These are phyloP conservation scores for Hestina assimilis DNA, from an alignment of 1,140 invertebrate species.

Conservation along the genomic window DNA sequence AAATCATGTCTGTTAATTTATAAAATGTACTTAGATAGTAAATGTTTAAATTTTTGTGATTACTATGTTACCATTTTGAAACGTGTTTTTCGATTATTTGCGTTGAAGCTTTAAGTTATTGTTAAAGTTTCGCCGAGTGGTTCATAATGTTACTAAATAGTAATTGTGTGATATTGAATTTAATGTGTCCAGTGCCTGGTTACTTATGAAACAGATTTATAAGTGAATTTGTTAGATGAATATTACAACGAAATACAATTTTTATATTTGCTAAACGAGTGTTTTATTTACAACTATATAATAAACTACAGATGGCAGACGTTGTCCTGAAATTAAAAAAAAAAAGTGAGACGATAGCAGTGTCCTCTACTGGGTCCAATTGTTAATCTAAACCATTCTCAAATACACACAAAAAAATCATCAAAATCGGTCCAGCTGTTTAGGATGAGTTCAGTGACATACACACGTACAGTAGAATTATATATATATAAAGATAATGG, in stretches of 20 bases:
- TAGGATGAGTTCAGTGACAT: no score
- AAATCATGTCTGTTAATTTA: conserved; percentile 13
- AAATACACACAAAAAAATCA: no score
- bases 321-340: no score
- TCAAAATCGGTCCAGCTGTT: no score
- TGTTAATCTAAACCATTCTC: no score
- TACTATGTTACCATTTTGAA: conserved; percentile 20
- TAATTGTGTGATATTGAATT: conserved; percentile 45
- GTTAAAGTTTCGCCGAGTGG: conserved; percentile 11
- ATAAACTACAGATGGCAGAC: no score
- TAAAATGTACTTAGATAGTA: conserved; percentile 13
- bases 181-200: conserved; percentile 47
- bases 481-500: no score
- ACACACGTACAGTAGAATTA: no score
- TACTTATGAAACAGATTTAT: conserved; percentile 41
- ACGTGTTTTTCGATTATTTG: conserved; percentile 11
- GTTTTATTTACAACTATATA: conserved; percentile 25
- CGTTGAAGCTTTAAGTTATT: conserved; percentile 15
- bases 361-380: no score
- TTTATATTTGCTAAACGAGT: conserved; percentile 39
- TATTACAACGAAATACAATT: conserved; percentile 60
- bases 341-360: no score
- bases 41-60: conserved; percentile 20
- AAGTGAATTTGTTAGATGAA: conserved; percentile 48
- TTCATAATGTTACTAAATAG: conserved; percentile 10